Evolutionary conservation across 64 coral and sea anemone genomes (phyloP), one percentile per base, ranked within the genome.

Genomic region (Dendrophyllia cribrosa): DNA sequence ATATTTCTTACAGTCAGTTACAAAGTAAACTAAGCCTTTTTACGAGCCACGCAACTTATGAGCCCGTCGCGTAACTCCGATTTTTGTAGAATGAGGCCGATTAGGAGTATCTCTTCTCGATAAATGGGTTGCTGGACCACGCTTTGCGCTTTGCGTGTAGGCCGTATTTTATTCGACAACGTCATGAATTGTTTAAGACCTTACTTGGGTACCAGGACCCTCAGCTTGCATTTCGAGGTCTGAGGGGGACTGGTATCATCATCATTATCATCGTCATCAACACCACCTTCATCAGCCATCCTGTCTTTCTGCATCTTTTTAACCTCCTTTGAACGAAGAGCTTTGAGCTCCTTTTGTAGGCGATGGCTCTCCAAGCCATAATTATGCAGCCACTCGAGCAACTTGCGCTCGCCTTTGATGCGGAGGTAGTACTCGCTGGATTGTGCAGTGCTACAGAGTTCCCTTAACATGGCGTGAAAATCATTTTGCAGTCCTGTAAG

Each of bases 271-370:
- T 71, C 5, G 10, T 90, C 47, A 52, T n/a, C 47, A 22, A 70
- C 59, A 47, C 43, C 22, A 20, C 25, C 17, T 63, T 49, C 24
- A 59, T 55, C 25, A 14, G 13, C 34, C 4, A 10, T 50, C 22
- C 69, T 60, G 13, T 92, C 91, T 20, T 92, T 92, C 58, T 72
- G 59, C 91, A 92, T 92, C 46, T 92, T 92, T 55, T 47, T 86
- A 1, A 92, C 22, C 9, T 92, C 91, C 9, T 79, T 80, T 22
- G 51, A 43, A 8, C 82, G 82, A 50, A 92, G 46, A 52, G 72
- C n/a, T 65, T 48, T 75, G 5, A 92, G 51, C 6, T 86, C 82
- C 52, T 10, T 78, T 72, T 92, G 72, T 3, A 92, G 47, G 50
- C 72, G 58, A 5, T 73, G 9, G 20, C 84, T 72, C 26, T 59